These are phyloP conservation scores for Catonia carolina DNA, from an alignment of 2,888 invertebrate species.

Conservation along the genomic window DNA sequence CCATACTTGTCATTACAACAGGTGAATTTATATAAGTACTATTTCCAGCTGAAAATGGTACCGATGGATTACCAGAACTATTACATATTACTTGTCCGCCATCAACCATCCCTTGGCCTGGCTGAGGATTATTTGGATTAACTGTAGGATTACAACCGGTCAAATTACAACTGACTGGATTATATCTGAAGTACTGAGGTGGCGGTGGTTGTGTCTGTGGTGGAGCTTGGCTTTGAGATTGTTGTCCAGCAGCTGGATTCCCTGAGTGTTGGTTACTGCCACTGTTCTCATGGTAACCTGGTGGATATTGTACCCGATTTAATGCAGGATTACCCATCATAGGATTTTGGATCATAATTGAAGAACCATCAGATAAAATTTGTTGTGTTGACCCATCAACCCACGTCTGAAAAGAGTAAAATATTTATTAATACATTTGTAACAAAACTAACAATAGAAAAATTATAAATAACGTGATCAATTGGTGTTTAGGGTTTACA, in stretches of 20 bases:
- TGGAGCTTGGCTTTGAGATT: no score
- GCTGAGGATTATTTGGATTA: neutral
- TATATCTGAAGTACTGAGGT: conserved; percentile 21
- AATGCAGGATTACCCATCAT: neutral
- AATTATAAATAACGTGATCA: no score
- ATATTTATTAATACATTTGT: neutral
- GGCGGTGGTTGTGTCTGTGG: neutral
- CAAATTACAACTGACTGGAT: conserved; percentile 6
- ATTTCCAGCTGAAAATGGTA: neutral
- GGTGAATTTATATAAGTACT: conserved; percentile 5
- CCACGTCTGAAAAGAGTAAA: neutral
- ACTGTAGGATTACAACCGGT: neutral
- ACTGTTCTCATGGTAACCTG: neutral
- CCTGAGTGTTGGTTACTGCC: no score
- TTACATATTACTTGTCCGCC: no score
- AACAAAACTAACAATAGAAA: no score
- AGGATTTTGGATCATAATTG: neutral
- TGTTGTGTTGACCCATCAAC: neutral
- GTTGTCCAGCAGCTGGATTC: no score
- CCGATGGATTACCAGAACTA: no score
- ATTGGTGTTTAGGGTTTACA: no score
- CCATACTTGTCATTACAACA: conserved; percentile 4
- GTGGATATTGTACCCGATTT: conserved; percentile 1
- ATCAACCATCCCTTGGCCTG: no score
- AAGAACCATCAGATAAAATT: neutral